Base-by-base conservation (phyloP, 2,113 vertebrate species). In the Otus sunia region DNA sequence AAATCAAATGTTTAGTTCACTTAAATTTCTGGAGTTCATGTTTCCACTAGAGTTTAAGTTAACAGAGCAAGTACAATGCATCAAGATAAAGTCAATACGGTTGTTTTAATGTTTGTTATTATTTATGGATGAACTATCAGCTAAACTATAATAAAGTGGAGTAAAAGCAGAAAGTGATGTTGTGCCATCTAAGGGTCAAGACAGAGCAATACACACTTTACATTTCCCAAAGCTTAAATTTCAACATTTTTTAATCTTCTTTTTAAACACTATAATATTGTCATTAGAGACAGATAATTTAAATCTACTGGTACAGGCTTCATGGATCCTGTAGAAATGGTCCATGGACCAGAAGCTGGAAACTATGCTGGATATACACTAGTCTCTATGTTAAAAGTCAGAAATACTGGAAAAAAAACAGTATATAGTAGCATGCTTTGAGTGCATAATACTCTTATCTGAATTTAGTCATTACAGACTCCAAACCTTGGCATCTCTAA, bases 111-210 rank as follows among this genome's bases (percentile, higher is more conserved):
- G 12, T 69, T 72, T 12, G 2, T 81, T 93, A 36, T 68, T 82
- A 45, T 66, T 76, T 67, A 56, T 18, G 14, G 43, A 75, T 29
- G 13, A 89, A 59, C 20, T 43, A 7, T 58, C 32, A 74, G 21
- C 50, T 77, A 25, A 93, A 91, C 36, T 23, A 5, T 9, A 79
- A 77, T 41, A 30, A 63, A 88, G 12, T n/a, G 5, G 12, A 68
- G 8, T 45, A 63, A 85, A 76, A 86, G 27, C 18, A 64, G 27
- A 86, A 92, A 29, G 36, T 23, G 26, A 32, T 50, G 41, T 23
- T 94, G 34, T 75, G 92, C 92, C 86, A 79, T 67, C 74, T 94
- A 92, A 85, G 25, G 72, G 71, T 79, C 80, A 90, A 59, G 26
- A 52, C 3, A 2, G 26, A 87, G 30, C 3, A 17, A 67, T 29